Evolutionary conservation across 2,888 invertebrate genomes (phyloP), one percentile per base, ranked within the genome.

Genomic region (Standfussiana lucernea): DNA sequence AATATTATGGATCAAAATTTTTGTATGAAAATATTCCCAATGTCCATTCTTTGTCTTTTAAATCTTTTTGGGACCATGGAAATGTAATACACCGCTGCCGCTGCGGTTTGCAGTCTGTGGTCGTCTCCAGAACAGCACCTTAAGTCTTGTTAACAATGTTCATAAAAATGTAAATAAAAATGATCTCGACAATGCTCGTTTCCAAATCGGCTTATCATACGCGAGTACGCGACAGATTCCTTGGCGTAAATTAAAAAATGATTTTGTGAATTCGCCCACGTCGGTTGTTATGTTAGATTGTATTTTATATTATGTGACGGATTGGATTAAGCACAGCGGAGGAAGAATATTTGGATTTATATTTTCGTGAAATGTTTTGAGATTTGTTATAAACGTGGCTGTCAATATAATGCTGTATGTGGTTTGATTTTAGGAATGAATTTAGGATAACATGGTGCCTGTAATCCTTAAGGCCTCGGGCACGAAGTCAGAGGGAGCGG

Each of bases 81-180:
- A n/a, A n/a, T n/a, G n/a, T 28, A 18, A 28, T 32, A 21, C 61
- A 5, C 10, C 5, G 1, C 6, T 62, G n/a, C 40, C 11, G 40
- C 40, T 40, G 5, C n/a, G 7, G 15, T 64, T 64, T 40, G n/a
- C 40, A 8, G n/a, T 64, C 2, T 64, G 64, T n/a, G 0, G 37
- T 64, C 64, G 10, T 18, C n/a, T 4, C 28, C n/a, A 4, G n/a
- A 40, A 40, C 0, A 64, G 18, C 15, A 64, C 64, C 64, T 40
- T 40, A 64, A 65, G 42, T 70, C 37, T 68, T 79, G 79, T 76
- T 68, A 86, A 79, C 75, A 75, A 71, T 83, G 53, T 75, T 67
- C 70, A 84, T 82, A 72, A 84, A 84, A 82, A 84, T 82, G 86
- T 82, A 82, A 85, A 84, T 81, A 84, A 72, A 74, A 65, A 69